phyloP scores from a whole-genome alignment of 2,888 invertebrate genomes.

The Phyllotreta cruciferae region DNA sequence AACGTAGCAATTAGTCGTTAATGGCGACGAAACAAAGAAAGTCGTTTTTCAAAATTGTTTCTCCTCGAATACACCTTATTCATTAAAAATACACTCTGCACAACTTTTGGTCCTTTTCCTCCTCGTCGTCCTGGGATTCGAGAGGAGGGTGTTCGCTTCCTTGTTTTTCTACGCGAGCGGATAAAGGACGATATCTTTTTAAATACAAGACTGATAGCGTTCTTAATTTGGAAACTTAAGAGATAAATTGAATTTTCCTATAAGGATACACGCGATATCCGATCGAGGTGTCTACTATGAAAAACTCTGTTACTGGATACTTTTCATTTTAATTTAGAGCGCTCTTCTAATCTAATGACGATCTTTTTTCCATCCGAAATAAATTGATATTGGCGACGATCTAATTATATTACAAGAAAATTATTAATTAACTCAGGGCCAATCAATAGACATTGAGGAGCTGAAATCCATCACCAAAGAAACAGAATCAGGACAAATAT shows the following conservation, averaged over 20 bases:
- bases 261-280: constrained; percentile 30
- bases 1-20: constrained; percentile 60
- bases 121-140: constrained; percentile 27
- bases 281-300: constrained; percentile 12
- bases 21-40: constrained; percentile 60
- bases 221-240: constrained; percentile 56
- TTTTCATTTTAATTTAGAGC: constrained; percentile 3
- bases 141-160: constrained; percentile 32
- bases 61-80: constrained; percentile 57
- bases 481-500: no score
- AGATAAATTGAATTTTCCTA: constrained; percentile 57
- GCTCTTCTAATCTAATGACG: no score
- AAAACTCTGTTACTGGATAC: constrained; percentile 18
- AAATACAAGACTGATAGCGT: constrained; percentile 58
- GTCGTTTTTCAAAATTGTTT: constrained; percentile 62
- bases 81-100: constrained; percentile 50
- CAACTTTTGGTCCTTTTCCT: constrained; percentile 38
- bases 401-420: no score
- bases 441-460: no score
- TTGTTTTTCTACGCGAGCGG: constrained; percentile 40
- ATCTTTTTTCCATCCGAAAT: no score
- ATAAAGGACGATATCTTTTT: constrained; percentile 52
- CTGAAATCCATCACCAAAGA: no score
- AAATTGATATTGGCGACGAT: no score
- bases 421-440: no score